These are phyloP conservation scores for Apostichopus leukothele DNA, from an alignment of 53 echinoderm and acorn worm species.

Conservation along the genomic window DNA sequence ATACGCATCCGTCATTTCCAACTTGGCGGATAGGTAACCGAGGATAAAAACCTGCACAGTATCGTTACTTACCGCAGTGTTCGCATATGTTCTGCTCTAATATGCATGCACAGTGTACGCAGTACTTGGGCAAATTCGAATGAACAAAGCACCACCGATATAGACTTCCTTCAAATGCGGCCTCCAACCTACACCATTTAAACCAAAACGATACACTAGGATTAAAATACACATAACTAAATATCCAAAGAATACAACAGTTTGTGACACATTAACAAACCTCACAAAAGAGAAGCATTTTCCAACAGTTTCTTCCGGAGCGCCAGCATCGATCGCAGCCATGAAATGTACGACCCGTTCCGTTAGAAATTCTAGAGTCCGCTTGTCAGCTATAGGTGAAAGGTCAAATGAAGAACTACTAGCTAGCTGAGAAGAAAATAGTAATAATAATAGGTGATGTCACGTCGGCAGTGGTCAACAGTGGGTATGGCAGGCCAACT, in stretches of 20 bases:
- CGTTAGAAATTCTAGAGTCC: slow-evolving; percentile 2
- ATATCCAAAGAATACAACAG: neutral
- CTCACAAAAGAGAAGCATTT: neutral
- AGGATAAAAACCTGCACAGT: neutral
- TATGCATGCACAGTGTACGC: neutral
- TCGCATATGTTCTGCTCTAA: neutral
- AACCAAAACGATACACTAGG: neutral
- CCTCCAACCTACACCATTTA: neutral
- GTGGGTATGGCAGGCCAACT: neutral
- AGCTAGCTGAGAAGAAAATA: neutral
- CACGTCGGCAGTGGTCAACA: too few relatives aligned
- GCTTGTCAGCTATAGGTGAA: neutral
- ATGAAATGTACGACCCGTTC: neutral
- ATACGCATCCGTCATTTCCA: neutral
- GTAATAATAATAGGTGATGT: neutral
- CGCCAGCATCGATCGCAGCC: neutral
- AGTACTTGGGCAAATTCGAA: neutral
- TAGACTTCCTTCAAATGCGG: slow-evolving; percentile 7
- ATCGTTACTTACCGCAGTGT: neutral
- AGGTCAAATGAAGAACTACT: neutral
- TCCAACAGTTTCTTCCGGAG: neutral
- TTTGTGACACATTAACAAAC: neutral
- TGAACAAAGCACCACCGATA: slow-evolving; percentile 36
- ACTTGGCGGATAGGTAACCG: neutral
- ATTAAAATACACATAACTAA: neutral